phyloP scores from a whole-genome alignment of 2,797 vertebrate genomes.

The Clarias pachynema region DNA sequence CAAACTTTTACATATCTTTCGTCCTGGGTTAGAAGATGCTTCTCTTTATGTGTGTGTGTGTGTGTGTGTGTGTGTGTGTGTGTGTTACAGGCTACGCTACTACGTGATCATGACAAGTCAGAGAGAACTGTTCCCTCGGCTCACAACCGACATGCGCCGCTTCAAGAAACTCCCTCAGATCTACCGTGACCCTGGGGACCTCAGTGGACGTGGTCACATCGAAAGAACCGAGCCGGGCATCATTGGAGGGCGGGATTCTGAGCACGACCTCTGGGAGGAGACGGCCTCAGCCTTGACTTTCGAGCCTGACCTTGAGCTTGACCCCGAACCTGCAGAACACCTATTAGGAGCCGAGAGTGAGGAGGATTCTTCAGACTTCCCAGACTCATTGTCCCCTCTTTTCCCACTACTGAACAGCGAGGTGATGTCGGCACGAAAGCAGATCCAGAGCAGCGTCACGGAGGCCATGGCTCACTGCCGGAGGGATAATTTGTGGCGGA shows the following conservation, averaged over 20 bases:
- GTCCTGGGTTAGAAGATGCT: neutral
- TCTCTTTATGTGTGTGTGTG: neutral
- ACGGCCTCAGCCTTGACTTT: constrained; percentile 28
- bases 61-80: constrained; percentile 19
- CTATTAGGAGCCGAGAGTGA: constrained; percentile 17
- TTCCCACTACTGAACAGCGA: constrained; percentile 89
- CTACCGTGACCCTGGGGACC: constrained; percentile 80
- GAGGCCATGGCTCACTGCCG: constrained; percentile 96
- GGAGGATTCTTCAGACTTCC: constrained; percentile 63
- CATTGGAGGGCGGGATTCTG: constrained; percentile 44
- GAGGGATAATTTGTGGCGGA: constrained; percentile 94
- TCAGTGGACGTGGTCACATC: constrained; percentile 60
- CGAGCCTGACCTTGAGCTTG: constrained; percentile 64
- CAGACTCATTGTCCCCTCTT: constrained; percentile 76
- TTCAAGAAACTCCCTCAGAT: constrained; percentile 91
- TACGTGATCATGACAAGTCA: constrained; percentile 98
- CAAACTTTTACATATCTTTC: no score
- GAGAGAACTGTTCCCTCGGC: constrained; percentile 92
- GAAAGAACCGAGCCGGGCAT: constrained; percentile 69
- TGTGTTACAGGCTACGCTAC: constrained; percentile 81
- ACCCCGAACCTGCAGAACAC: constrained; percentile 24
- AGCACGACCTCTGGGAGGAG: constrained; percentile 76
- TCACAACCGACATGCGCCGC: constrained; percentile 92
- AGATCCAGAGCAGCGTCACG: constrained; percentile 89
- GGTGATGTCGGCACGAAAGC: constrained; percentile 83